Evolutionary conservation across 2,888 invertebrate genomes (phyloP).

Genomic region (Temnothorax rugatulus): DNA sequence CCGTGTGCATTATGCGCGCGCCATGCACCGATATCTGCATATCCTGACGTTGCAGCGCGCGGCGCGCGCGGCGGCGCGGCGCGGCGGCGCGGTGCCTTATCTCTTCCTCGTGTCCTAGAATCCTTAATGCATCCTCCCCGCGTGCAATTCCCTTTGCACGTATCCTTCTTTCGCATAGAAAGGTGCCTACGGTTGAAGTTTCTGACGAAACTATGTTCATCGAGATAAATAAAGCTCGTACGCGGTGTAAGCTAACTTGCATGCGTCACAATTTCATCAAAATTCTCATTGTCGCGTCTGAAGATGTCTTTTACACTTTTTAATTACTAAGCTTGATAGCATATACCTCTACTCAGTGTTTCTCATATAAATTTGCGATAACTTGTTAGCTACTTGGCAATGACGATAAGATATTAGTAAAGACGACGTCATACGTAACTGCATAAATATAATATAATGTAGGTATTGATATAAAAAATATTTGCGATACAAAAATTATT

Average conservation of each 20-base stretch:
- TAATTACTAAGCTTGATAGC: background rate
- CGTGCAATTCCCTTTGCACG: slow-evolving; percentile 13
- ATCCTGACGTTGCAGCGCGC: background rate
- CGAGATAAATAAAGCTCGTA: slow-evolving; percentile 41
- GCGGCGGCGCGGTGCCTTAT: slow-evolving; percentile 43
- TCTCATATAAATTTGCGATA: background rate
- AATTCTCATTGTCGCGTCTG: slow-evolving; percentile 31
- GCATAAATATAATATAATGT: background rate
- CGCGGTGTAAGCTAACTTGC: slow-evolving; percentile 10
- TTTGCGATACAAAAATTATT: background rate
- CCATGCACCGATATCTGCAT: slow-evolving; percentile 43
- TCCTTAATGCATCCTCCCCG: slow-evolving; percentile 64
- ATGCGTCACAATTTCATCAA: slow-evolving; percentile 25
- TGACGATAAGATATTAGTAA: background rate
- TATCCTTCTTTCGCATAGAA: background rate
- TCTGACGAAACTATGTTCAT: slow-evolving; percentile 22
- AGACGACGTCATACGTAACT: background rate
- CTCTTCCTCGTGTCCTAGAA: slow-evolving; percentile 64
- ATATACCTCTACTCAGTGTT: too few species aligned
- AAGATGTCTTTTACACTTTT: background rate
- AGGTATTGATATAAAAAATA: background rate
- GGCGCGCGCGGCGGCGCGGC: background rate
- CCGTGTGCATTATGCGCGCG: slow-evolving; percentile 57
- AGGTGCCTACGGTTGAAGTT: slow-evolving; percentile 5
- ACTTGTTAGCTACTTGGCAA: background rate